phyloP scores from a whole-genome alignment of 2,888 invertebrate genomes.

The Protonemura montana region DNA sequence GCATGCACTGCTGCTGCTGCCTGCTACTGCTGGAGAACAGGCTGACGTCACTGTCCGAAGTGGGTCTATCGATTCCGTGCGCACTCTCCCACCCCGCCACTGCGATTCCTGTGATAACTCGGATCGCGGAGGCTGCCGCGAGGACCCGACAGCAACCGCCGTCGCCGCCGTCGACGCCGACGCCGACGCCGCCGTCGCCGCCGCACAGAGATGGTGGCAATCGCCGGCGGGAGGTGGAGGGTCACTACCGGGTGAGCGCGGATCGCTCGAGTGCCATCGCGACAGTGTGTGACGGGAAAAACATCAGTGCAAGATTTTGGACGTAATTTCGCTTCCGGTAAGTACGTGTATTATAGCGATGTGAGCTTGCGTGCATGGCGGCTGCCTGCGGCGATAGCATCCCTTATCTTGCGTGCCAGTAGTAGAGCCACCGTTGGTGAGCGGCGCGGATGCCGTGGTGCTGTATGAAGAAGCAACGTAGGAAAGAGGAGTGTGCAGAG shows the following conservation, averaged over 20 bases:
- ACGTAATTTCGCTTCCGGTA: background rate
- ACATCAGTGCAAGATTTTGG: background rate
- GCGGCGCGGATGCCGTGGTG: background rate
- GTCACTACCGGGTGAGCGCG: background rate
- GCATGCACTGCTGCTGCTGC: background rate
- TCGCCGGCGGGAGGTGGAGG: conserved; percentile 7
- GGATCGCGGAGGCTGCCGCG: conserved; percentile 24
- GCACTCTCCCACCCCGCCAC: conserved; percentile 1
- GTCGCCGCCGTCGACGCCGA: background rate
- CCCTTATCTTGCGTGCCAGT: background rate
- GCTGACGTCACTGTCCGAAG: conserved; percentile 33
- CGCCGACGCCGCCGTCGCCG: background rate
- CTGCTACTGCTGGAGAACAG: background rate
- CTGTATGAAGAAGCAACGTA: no score
- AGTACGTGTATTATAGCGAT: background rate
- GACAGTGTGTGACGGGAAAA: background rate
- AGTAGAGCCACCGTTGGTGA: background rate
- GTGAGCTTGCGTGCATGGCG: background rate
- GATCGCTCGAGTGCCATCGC: background rate
- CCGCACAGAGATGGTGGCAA: background rate
- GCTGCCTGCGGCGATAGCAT: background rate
- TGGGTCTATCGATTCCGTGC: conserved; percentile 21
- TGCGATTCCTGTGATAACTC: conserved; percentile 19
- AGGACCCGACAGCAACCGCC: conserved; percentile 8
- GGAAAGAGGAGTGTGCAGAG: no score